phyloP scores from a whole-genome alignment of 2,888 invertebrate species.

The Sussaba pulchella region DNA sequence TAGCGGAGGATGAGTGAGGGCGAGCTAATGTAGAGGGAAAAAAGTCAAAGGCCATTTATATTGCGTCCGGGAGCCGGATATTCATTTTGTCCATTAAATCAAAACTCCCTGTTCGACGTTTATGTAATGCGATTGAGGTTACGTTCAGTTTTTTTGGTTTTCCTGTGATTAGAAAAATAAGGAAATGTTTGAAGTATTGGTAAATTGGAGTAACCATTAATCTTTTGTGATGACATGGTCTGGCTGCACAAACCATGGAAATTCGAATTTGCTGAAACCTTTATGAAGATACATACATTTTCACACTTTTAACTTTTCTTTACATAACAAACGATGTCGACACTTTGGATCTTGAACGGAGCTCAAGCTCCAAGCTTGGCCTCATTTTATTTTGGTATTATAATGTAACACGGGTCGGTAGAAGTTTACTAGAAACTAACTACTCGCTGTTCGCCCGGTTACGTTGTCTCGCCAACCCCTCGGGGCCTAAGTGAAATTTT shows the following conservation, averaged over 20 bases:
- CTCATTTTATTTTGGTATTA: background rate
- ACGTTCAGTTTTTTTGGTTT: background rate
- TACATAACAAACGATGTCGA: no score
- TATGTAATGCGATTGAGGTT: background rate
- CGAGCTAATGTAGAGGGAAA: slow-evolving; percentile 60
- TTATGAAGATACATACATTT: no score
- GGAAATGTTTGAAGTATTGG: no score
- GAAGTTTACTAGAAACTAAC: slow-evolving; percentile 43
- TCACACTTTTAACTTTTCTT: no score
- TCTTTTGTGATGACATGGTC: no score
- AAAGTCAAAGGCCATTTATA: slow-evolving; percentile 62
- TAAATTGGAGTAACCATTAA: no score
- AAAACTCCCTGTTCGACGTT: slow-evolving; percentile 50
- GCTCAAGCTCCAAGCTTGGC: background rate
- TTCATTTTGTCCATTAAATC: slow-evolving; percentile 61
- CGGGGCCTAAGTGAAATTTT: slow-evolving; percentile 78
- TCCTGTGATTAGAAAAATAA: background rate
- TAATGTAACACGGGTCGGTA: background rate
- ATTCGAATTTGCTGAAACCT: no score
- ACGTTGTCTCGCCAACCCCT: slow-evolving; percentile 30
- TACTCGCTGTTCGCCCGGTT: slow-evolving; percentile 31
- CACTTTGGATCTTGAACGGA: background rate
- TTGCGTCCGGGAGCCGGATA: slow-evolving; percentile 57
- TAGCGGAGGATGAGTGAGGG: background rate
- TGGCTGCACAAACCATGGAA: no score